Conservation (phyloP, 2,888 invertebrate species). For the Lordiphosa andalusiaca region DNA sequence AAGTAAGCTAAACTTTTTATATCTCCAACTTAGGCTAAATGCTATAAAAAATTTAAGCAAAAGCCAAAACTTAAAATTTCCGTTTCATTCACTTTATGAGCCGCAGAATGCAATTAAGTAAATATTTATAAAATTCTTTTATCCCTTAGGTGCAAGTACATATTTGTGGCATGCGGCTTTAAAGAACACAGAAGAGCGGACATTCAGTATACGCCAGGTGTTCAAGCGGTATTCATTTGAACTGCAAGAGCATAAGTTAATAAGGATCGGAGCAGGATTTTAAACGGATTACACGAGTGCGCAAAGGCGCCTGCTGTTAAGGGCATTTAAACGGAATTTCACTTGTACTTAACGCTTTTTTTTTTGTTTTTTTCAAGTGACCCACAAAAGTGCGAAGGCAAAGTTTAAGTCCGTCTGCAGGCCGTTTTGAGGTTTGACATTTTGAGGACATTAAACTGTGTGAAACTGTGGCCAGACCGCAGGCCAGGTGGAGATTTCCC, state of each 20-base stretch:
- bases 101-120: too few species aligned
- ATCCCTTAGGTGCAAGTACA: too few species aligned
- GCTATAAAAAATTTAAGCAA: too few species aligned
- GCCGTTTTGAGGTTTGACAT: constrained; percentile 52
- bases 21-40: too few species aligned
- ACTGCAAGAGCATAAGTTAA: constrained; percentile 28
- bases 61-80: too few species aligned
- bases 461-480: constrained; percentile 59
- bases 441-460: constrained; percentile 63
- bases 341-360: constrained; percentile 15
- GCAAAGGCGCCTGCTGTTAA: constrained; percentile 23
- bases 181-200: constrained; percentile 1
- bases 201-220: constrained; percentile 48
- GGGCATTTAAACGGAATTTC: constrained; percentile 22
- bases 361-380: constrained; percentile 1
- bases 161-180: too few species aligned
- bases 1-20: too few species aligned
- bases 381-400: constrained; percentile 18
- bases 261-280: constrained; percentile 30
- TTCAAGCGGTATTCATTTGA: constrained; percentile 23
- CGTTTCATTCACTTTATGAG: too few species aligned
- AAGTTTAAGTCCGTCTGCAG: constrained; percentile 37
- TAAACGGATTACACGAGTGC: constrained; percentile 37
- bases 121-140: too few species aligned
- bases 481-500: constrained; percentile 62